Conservation (phyloP, 2,797 vertebrate genomes). For the Thamnophis elegans region DNA sequence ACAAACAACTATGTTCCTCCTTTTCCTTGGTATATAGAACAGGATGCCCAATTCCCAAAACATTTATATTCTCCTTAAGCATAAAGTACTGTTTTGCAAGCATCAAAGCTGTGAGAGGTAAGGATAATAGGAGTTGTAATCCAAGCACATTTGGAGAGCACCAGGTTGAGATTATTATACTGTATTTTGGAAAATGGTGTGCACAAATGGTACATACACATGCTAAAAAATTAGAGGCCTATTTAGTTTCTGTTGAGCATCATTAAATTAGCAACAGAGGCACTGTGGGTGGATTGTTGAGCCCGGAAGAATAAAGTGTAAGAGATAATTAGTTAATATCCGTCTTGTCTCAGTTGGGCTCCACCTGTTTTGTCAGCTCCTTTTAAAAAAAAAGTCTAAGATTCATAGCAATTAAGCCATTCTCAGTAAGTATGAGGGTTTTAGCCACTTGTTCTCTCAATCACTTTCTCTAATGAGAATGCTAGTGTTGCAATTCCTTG, state of each 20-base stretch:
- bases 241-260: conserved; percentile 1
- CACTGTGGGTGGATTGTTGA: conserved; percentile 15
- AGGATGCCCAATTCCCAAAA: background rate
- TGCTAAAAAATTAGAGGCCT: conserved; percentile 1
- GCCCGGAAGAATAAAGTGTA: conserved; percentile 22
- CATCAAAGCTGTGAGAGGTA: background rate
- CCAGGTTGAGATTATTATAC: background rate
- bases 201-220: background rate
- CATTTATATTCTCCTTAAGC: background rate
- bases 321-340: conserved; percentile 33
- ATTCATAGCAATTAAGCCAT: conserved; percentile 10
- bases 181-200: background rate
- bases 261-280: background rate
- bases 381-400: background rate
- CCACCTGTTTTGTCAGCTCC: background rate
- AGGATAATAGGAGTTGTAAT: rapidly evolving
- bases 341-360: background rate
- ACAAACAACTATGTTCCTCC: no score
- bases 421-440: conserved; percentile 22
- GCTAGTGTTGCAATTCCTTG: background rate
- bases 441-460: background rate
- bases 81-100: background rate
- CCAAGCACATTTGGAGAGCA: background rate
- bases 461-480: background rate
- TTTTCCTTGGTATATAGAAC: background rate